These are phyloP conservation scores for Bedellia somnulentella DNA, from an alignment of 2,888 invertebrate species.

Conservation along the genomic window DNA sequence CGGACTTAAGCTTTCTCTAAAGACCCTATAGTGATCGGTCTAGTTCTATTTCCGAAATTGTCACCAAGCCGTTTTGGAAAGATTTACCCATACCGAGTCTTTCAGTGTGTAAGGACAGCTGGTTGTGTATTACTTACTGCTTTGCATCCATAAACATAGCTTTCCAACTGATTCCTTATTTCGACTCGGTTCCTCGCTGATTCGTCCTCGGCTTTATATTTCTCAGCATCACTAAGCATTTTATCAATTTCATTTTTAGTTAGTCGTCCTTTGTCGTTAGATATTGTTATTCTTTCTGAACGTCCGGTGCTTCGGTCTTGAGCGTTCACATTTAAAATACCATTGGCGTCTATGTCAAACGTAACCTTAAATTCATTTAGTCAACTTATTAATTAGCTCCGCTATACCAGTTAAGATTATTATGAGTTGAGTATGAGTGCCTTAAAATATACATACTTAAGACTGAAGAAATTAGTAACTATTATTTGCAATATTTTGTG, in stretches of 20 bases:
- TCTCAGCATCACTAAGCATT: conserved; percentile 81
- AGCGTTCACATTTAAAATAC: conserved; percentile 80
- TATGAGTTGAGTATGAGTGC: no score
- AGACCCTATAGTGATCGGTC: no score
- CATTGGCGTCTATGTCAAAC: conserved; percentile 88
- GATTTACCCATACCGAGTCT: no score
- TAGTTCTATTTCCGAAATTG: no score
- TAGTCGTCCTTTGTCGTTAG: conserved; percentile 83
- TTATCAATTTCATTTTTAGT: conserved; percentile 86
- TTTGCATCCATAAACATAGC: conserved; percentile 68
- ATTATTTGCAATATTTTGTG: no score
- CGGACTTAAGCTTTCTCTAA: no score
- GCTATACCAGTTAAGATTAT: no score
- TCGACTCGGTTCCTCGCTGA: conserved; percentile 67
- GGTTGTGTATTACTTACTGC: conserved; percentile 21
- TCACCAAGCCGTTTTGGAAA: no score
- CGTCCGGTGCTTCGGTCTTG: conserved; percentile 79
- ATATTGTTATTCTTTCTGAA: conserved; percentile 80
- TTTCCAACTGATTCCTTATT: conserved; percentile 75
- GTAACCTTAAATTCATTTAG: conserved; percentile 64
- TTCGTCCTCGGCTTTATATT: conserved; percentile 76
- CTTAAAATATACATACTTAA: no score
- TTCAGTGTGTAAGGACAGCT: no score
- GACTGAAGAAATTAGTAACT: no score
- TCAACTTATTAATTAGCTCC: no score